Conservation (phyloP, 2,888 invertebrate genomes). For the Esperia sulphurella region DNA sequence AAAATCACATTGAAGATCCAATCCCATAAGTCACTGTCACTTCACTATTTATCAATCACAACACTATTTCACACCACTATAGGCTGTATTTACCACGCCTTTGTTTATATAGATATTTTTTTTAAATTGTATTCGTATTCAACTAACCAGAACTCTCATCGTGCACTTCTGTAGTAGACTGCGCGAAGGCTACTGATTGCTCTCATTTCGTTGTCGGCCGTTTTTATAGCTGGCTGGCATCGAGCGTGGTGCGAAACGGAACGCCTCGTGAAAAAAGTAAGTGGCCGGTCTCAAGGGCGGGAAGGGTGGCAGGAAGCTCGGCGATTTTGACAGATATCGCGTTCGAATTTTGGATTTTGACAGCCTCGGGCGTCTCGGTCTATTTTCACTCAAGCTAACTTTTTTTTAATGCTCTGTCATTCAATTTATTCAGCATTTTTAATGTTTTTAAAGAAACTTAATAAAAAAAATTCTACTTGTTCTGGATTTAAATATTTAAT, state of each 20-base stretch:
- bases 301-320: constrained; percentile 72
- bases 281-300: constrained; percentile 69
- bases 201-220: constrained; percentile 55
- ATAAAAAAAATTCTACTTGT: neutral
- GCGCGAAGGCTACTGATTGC: constrained; percentile 77
- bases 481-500: neutral
- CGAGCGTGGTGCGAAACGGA: constrained; percentile 56
- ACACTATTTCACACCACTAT: constrained; percentile 3
- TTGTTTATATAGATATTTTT: neutral
- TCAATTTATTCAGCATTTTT: neutral
- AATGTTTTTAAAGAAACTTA: neutral
- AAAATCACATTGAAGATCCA: constrained; percentile 22
- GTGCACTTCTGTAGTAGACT: constrained; percentile 77
- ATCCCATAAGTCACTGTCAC: constrained; percentile 12
- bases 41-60: constrained; percentile 11
- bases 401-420: neutral
- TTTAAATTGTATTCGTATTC: constrained; percentile 2
- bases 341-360: constrained; percentile 36
- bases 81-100: neutral
- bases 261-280: constrained; percentile 69
- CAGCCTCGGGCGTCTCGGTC: constrained; percentile 3
- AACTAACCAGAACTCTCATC: constrained; percentile 77
- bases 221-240: constrained; percentile 57
- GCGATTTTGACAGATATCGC: constrained; percentile 49
- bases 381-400: neutral